Base-by-base conservation (phyloP, 2,888 invertebrate species). In the Eugnorisma glareosa region DNA sequence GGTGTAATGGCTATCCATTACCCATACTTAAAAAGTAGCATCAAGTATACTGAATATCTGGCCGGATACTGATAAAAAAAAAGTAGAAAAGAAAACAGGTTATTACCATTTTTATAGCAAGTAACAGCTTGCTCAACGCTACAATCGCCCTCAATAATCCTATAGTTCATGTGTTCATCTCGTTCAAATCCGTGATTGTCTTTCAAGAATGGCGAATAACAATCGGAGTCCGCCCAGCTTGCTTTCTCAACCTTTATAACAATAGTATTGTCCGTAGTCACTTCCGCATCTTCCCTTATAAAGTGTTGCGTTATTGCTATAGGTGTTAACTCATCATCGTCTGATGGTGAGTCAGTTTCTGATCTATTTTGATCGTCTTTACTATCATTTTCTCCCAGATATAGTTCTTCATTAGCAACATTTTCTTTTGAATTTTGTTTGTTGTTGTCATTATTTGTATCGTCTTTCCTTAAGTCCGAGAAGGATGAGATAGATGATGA, bases 101-200 rank as follows among this genome's bases (percentile, higher is more conserved):
- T 77, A 86, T 87, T 91, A 96, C 96, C 94, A 86, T 84, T 92
- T 75, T 90, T 91, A 31, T 93, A 78, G 43, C 87, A 89, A 37
- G 90, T 84, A 3, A 80, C 86, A 0, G 96, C 96, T 71, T 91
- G 91, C 4, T 80, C 79, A 0, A 94, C 78, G 84, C 95, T 94
- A n/a, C 61, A 89, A 5, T 93, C 93, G 0, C 90, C 86, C 40
- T 92, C 91, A 67, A 94, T 82, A 35, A 96, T 86, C 13, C 86
- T 84, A 1, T 67, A 81, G 73, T 91, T 86, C 0, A 75, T 67
- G 1, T 84, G 86, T 63, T 91, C 88, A 0, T 93, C 92, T 43
- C 88, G 89, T 0, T 82, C 77, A 0, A 93, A 86, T 0, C 94
- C 95, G 67, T 94, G 91, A 18, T 74, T 48, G 73, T 96, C 96